Evolutionary conservation across 2,113 vertebrate species (phyloP).

Genomic region (Jacana jacana): DNA sequence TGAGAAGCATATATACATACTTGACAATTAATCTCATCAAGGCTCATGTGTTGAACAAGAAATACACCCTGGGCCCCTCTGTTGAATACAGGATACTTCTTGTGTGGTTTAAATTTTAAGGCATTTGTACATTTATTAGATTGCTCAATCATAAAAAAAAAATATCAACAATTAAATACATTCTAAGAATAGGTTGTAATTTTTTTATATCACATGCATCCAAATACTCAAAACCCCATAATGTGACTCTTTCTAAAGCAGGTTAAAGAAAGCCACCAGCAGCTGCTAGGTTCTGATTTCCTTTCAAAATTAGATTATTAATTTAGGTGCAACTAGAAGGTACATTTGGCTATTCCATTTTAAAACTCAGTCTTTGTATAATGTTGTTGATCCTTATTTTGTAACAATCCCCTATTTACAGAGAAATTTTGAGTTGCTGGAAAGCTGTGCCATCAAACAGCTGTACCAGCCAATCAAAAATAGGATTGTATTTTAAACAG

Average conservation of each 20-base stretch:
- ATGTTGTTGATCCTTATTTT: not conserved
- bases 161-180: not conserved
- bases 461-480: conserved; percentile 29
- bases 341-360: conserved; percentile 16
- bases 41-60: not conserved
- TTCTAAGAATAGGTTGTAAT: not conserved
- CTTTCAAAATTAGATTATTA: conserved; percentile 47
- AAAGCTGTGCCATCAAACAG: not conserved
- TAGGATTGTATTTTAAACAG: conserved; percentile 26
- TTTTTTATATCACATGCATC: not conserved
- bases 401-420: not conserved
- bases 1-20: not conserved
- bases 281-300: conserved; percentile 22
- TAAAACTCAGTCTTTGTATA: not conserved
- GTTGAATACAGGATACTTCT: not conserved
- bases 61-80: not conserved
- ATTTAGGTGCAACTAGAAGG: conserved; percentile 20
- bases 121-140: not conserved
- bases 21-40: not conserved
- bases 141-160: not conserved
- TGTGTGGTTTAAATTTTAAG: not conserved
- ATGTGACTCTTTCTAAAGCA: not conserved
- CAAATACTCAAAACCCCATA: not conserved
- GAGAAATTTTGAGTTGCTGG: conserved; percentile 13
- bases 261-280: not conserved